Evolutionary conservation across 2,113 vertebrate genomes (phyloP), one percentile per base, ranked within the genome.

Genomic region (Neopipo cinnamomea): DNA sequence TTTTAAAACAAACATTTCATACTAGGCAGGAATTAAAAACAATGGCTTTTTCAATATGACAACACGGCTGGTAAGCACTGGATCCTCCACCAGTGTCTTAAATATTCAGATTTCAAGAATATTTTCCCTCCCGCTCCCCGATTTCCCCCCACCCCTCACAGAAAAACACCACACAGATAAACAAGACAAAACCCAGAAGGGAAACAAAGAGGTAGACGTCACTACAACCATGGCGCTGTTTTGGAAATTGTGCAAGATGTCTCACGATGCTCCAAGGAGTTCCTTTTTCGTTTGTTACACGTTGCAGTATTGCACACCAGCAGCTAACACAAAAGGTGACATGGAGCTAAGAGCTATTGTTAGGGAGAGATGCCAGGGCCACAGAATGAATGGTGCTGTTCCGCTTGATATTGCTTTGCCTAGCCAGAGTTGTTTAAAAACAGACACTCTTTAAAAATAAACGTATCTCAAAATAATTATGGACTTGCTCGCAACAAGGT

Each of bases 21-120:
- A 97, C 75, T 91, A 95, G 93, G 95, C 95, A 91, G 92, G 93
- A 96, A 96, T 97, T 96, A 95, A 97, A 96, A 98, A 96, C 97
- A 98, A 97, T 95, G 93, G 95, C 95, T 98, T 97, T 87, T 88
- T 81, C 88, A 71, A 39, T 73, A 63, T 42, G 88, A 96, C 94
- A 95, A 90, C 42, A 96, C 72, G 0, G 95, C 96, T 96, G 95
- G 95, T 97, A 94, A 97, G 89, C 88, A 94, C 91, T 50, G 94
- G 95, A 88, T 97, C 84, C 93, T 83, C 27, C 58, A 87, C 52
- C 82, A 92, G 80, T 49, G 88, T 62, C 91, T 95, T 73, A 39
- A 39, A 39, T 53, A 80, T 42, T 68, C 18, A 63, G 82, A 74
- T 72, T 89, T 75, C 79, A 85, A 71, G 68, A 47, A 47, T 47